Percentiles rank a stretch among this genome's conserved stretches.
Conservation (phyloP, 2,113 vertebrate genomes). For the Notothenia coriiceps region DNA sequence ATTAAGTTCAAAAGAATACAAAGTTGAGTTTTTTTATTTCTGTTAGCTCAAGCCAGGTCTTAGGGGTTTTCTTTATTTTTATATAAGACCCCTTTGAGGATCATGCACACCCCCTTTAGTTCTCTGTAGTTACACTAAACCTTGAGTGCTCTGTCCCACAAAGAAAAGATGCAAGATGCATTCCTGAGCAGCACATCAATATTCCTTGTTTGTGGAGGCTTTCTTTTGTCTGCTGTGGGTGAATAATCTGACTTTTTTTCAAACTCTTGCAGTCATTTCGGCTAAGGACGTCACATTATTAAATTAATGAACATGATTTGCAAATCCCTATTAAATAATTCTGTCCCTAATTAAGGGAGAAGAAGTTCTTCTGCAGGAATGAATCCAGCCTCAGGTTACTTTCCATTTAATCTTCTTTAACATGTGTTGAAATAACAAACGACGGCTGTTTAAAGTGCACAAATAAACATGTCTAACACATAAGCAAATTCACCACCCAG, state of each 20-base stretch:
- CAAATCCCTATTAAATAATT: no score
- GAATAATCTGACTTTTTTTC: neutral
- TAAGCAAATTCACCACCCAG: neutral
- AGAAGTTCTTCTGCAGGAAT: neutral
- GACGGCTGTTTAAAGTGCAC: neutral
- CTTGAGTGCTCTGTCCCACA: neutral
- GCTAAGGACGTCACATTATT: neutral
- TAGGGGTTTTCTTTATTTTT: neutral
- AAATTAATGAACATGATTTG: no score
- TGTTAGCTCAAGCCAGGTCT: conserved; percentile 1
- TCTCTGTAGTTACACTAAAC: conserved; percentile 1
- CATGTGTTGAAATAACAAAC: neutral
- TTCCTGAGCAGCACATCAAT: neutral
- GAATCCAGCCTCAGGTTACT: neutral
- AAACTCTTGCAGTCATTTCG: neutral
- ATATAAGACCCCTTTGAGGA: neutral
- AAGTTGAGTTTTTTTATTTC: conserved; percentile 9
- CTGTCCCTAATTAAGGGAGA: neutral
- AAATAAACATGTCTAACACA: neutral
- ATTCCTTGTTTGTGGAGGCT: neutral
- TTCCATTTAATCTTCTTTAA: neutral
- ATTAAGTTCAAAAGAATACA: conserved; percentile 16
- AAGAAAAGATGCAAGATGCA: neutral
- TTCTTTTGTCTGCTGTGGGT: neutral
- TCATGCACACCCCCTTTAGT: neutral